These are phyloP conservation scores for Pseudoips prasinana DNA, from an alignment of 2,888 invertebrate species.

Conservation along the genomic window DNA sequence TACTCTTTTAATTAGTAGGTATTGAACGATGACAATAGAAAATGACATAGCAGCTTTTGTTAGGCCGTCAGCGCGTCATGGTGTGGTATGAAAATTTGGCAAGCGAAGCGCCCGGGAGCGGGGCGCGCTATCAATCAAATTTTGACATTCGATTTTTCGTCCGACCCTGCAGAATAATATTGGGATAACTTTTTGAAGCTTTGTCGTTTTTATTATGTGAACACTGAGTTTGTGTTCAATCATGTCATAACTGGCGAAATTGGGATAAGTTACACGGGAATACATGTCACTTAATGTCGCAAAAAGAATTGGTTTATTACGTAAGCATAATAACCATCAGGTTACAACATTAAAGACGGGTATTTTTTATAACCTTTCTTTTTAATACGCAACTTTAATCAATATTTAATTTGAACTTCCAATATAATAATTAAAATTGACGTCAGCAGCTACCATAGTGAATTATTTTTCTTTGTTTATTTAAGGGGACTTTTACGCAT, in stretches of 20 bases:
- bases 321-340: background rate
- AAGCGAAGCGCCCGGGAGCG: slow-evolving; percentile 28
- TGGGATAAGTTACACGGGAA: slow-evolving; percentile 2
- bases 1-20: too few species aligned
- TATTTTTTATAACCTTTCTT: too few species aligned
- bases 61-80: slow-evolving; percentile 29
- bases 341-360: too few species aligned
- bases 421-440: too few species aligned
- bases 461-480: too few species aligned
- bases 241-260: slow-evolving; percentile 5
- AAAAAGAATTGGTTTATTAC: background rate
- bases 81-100: slow-evolving; percentile 33
- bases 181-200: slow-evolving; percentile 37
- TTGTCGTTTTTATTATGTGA: slow-evolving; percentile 25
- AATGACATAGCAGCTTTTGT: slow-evolving; percentile 35
- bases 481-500: too few species aligned
- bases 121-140: slow-evolving; percentile 55
- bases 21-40: slow-evolving; percentile 23
- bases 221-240: slow-evolving; percentile 8
- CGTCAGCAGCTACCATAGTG: too few species aligned
- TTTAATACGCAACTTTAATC: too few species aligned
- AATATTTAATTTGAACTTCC: too few species aligned
- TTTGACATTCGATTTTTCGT: slow-evolving; percentile 59
- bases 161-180: slow-evolving; percentile 31
- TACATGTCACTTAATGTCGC: background rate